phyloP scores from a whole-genome alignment of 2,888 invertebrate species.

The Caenorhabditis virilis region DNA sequence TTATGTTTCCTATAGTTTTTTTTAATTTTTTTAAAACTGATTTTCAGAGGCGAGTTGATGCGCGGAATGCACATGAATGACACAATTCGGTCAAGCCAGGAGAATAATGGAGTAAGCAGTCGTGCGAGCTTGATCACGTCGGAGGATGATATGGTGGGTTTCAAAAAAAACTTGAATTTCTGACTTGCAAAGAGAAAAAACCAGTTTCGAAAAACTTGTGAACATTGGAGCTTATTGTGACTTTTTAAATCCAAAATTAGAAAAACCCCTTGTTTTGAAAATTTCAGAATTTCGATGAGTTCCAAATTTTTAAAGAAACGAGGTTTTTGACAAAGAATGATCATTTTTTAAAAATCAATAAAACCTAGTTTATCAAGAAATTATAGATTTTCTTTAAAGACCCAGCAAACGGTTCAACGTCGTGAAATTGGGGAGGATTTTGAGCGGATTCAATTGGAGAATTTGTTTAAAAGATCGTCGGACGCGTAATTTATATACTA shows the following conservation, averaged over 20 bases:
- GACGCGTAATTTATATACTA: conserved; percentile 14
- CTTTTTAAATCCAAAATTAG: too few relatives aligned
- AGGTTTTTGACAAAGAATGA: too few relatives aligned
- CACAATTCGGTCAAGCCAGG: conserved; percentile 38
- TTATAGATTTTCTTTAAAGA: conserved; percentile 8
- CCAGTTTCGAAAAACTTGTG: neutral
- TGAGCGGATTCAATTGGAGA: conserved; percentile 32
- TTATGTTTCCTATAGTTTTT: too few relatives aligned
- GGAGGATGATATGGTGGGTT: conserved; percentile 35
- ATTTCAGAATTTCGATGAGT: too few relatives aligned
- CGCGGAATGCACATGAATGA: conserved; percentile 46
- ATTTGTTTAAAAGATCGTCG: conserved; percentile 24
- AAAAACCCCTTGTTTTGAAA: too few relatives aligned
- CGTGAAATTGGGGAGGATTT: conserved; percentile 57
- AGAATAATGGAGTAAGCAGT: conserved; percentile 11
- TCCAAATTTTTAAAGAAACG: too few relatives aligned
- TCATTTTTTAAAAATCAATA: too few relatives aligned
- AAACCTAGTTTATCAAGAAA: conserved; percentile 2
- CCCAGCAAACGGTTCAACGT: conserved; percentile 35
- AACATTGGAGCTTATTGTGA: too few relatives aligned
- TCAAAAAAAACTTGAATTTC: conserved; percentile 3
- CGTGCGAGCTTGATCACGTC: conserved; percentile 25
- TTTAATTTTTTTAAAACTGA: too few relatives aligned
- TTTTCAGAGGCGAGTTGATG: conserved; percentile 52
- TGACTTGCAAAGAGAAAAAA: neutral